A percentile compares a stretch with the other conserved stretches of the same genome.
Evolutionary conservation across 2,888 invertebrate species (phyloP).

Genomic region (Eustalomyia histrio): DNA sequence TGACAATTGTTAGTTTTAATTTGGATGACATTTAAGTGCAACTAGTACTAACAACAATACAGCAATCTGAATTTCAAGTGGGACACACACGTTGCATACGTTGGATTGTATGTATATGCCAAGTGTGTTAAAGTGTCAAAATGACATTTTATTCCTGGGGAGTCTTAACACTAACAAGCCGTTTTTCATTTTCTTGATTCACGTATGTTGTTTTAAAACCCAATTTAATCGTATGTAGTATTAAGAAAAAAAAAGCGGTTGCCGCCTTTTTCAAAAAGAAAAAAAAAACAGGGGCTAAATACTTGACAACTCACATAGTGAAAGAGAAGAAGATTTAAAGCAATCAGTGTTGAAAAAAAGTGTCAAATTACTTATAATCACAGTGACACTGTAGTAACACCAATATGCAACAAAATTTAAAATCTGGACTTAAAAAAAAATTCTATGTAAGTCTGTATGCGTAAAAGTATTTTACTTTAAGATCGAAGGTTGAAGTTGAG

Average conservation of each 20-base stretch:
- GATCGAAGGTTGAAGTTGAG: conserved; percentile 50
- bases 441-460: conserved; percentile 9
- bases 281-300: conserved; percentile 47
- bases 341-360: conserved; percentile 68
- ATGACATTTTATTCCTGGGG: conserved; percentile 65
- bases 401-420: not conserved
- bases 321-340: conserved; percentile 61
- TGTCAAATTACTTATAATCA: conserved; percentile 68
- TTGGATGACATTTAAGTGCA: conserved; percentile 37
- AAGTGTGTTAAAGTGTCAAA: conserved; percentile 67
- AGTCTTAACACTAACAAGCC: conserved; percentile 51
- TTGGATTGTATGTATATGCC: conserved; percentile 13
- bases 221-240: conserved; percentile 6
- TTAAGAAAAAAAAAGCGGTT: conserved; percentile 34
- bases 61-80: conserved; percentile 1
- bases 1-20: conserved; percentile 53
- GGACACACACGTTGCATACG: conserved; percentile 66
- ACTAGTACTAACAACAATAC: conserved; percentile 23
- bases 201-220: not conserved
- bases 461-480: not conserved
- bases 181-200: conserved; percentile 6
- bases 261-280: conserved; percentile 48
- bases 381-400: conserved; percentile 47
- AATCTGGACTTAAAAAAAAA: conserved; percentile 12
- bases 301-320: conserved; percentile 13